Base-by-base conservation (phyloP, 2,888 invertebrate species). In the Sycophila texana region DNA sequence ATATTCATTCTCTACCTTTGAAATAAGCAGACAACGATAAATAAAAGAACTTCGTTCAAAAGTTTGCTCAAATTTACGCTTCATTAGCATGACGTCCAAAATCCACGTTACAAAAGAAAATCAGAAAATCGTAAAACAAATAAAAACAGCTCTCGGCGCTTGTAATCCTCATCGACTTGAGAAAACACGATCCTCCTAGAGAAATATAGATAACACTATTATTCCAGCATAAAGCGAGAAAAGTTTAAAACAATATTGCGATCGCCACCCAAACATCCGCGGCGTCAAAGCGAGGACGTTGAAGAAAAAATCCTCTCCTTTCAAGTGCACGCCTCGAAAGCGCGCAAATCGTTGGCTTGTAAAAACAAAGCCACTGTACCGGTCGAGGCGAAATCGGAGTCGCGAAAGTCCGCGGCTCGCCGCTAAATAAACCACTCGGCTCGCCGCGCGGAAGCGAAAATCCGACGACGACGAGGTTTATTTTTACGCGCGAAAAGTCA, bases 401-500 rank as follows among this genome's bases (percentile, higher is more conserved):
- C 61, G n/a, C 63, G 39, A 39, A 39, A 39, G 39, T n/a, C n/a
- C 53, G 13, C 51, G 14, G 16, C 51, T 51, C 66, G 18, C 16
- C 2, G 39, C 77, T 58, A 55, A 58, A 66, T 47, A 53, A 72
- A 55, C 20, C 67, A 63, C 57, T 53, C 60, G 66, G 72, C 60
- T 53, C 26, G 18, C 5, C 20, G 12, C 26, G 39, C 22, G 61
- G 74, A 57, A 13, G 39, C 63, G 18, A 13, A 30, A 65, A 22
- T 58, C 55, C 14, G 30, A 57, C 49, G 22, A 14, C 18, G 18
- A 13, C 7, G 20, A 58, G 49, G 58, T 73, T 49, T 73, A 47
- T 71, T 63, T 68, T 22, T 18, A 39, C 66, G 26, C 66, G 74
- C 58, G 66, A 74, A 66, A 74, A 74, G 74, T 66, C 74, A 74